These are phyloP conservation scores for Embiotoca jacksoni DNA, from an alignment of 2,113 vertebrate species.

Conservation along the genomic window DNA sequence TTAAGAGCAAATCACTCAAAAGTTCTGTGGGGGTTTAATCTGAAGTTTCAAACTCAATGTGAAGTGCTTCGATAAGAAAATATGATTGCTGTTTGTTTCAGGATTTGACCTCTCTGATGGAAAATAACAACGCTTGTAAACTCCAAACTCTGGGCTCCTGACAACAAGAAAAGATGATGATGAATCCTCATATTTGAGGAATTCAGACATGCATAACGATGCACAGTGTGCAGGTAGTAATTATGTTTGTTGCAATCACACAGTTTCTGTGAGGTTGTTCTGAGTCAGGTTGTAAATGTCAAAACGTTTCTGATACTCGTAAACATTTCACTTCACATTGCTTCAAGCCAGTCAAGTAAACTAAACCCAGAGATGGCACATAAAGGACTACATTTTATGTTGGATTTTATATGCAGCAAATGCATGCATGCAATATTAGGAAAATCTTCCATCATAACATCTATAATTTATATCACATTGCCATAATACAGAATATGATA, in stretches of 20 bases:
- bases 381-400: neutral
- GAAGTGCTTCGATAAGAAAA: neutral
- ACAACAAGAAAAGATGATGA: conserved; percentile 6
- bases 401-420: neutral
- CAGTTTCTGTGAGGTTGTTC: conserved; percentile 18
- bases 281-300: conserved; percentile 55
- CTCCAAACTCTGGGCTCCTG: conserved; percentile 4
- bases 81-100: conserved; percentile 1
- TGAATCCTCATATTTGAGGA: conserved; percentile 11
- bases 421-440: neutral
- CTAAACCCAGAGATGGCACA: conserved; percentile 1
- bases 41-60: conserved; percentile 16
- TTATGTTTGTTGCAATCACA: conserved; percentile 31
- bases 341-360: conserved; percentile 33
- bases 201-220: conserved; percentile 43
- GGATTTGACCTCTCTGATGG: conserved; percentile 11
- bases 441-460: neutral
- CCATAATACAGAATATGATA: neutral
- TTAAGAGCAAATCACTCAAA: too few relatives aligned
- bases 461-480: neutral
- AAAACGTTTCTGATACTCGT: conserved; percentile 49
- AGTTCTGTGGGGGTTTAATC: neutral
- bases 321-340: conserved; percentile 57
- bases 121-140: conserved; percentile 16
- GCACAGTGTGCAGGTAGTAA: conserved; percentile 47